A percentile compares a stretch with the other conserved stretches of the same genome.
These are phyloP conservation scores for Leucopsar rothschildi DNA, from an alignment of 2,113 vertebrate species.

Conservation along the genomic window DNA sequence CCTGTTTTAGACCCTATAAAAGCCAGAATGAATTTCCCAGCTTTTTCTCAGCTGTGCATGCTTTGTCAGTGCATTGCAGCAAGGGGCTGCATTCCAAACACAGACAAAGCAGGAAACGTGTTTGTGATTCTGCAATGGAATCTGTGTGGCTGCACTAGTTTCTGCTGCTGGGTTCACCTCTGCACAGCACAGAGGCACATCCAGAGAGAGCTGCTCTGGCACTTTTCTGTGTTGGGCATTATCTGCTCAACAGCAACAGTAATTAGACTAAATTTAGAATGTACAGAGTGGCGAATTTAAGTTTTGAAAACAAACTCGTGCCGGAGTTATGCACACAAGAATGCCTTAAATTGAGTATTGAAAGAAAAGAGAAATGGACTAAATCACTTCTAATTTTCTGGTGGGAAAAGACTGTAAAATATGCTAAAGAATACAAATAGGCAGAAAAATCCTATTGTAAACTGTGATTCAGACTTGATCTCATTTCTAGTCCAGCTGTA, in stretches of 20 bases:
- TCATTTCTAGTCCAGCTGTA: constrained; percentile 60
- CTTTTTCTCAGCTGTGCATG: not conserved
- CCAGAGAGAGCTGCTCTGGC: not conserved
- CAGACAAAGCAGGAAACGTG: not conserved
- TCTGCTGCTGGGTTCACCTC: not conserved
- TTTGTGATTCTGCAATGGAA: not conserved
- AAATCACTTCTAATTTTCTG: constrained; percentile 19
- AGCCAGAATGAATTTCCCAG: not conserved
- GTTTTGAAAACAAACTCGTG: not conserved
- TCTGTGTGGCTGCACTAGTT: not conserved
- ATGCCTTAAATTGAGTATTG: constrained; percentile 8
- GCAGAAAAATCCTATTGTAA: not conserved
- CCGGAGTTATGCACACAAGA: not conserved
- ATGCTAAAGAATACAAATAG: not conserved
- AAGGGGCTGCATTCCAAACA: not conserved
- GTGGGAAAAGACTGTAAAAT: not conserved
- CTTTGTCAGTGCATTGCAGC: not conserved
- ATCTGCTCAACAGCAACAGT: not conserved
- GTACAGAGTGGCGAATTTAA: not conserved
- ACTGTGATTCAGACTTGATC: constrained; percentile 2
- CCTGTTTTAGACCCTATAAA: not conserved
- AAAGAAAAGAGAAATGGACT: constrained; percentile 13
- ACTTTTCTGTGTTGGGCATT: not conserved
- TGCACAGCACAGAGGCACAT: not conserved
- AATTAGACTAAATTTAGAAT: constrained; percentile 21